These are phyloP conservation scores for Lottia scabra DNA, from an alignment of 2,888 invertebrate genomes.

Conservation along the genomic window DNA sequence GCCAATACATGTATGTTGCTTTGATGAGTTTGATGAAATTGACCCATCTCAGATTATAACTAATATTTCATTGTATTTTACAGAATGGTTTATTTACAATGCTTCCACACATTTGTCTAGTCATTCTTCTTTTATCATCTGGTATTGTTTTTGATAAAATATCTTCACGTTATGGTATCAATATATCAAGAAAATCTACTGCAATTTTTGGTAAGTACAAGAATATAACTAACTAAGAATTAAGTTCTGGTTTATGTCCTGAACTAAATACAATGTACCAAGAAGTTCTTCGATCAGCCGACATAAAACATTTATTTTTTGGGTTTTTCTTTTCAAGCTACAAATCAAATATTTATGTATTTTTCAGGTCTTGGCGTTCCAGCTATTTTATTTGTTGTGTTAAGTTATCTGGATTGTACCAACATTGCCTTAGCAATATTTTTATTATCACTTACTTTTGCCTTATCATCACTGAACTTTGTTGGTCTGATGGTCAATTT, in stretches of 20 bases:
- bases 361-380: conserved; percentile 45
- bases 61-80: not conserved
- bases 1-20: too few relatives aligned
- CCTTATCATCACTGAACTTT: conserved; percentile 43
- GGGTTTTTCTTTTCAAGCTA: too few relatives aligned
- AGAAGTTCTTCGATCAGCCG: too few relatives aligned
- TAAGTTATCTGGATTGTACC: conserved; percentile 52
- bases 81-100: conserved; percentile 36
- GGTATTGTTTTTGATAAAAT: conserved; percentile 26
- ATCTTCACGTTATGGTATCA: conserved; percentile 16
- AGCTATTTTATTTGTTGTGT: conserved; percentile 41
- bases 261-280: not conserved
- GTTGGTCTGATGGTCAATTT: conserved; percentile 40
- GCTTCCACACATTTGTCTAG: conserved; percentile 29
- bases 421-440: conserved; percentile 40
- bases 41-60: too few relatives aligned
- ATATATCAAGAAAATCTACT: conserved; percentile 21
- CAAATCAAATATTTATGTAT: not conserved
- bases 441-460: conserved; percentile 45
- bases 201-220: conserved; percentile 20
- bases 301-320: not conserved
- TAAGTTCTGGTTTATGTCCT: too few relatives aligned
- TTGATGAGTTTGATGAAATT: too few relatives aligned
- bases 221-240: not conserved
- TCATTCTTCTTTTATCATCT: conserved; percentile 10